Evolutionary conservation across 2,888 invertebrate genomes (phyloP).

Genomic region (Aphidoletes aphidimyza): DNA sequence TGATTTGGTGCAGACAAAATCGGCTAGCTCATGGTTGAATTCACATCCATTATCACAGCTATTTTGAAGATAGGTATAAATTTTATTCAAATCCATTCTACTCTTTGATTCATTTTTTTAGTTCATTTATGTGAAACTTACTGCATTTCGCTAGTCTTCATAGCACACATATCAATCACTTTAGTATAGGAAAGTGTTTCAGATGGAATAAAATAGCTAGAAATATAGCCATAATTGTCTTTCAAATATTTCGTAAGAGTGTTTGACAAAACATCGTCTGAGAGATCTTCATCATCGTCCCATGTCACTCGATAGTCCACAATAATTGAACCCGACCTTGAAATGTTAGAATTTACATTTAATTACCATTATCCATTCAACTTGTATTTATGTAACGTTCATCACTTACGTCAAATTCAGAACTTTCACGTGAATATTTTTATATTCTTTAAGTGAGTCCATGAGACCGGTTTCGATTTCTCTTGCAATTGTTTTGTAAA

Average conservation of each 20-base stretch:
- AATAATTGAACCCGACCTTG: conserved; percentile 75
- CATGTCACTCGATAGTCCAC: conserved; percentile 75
- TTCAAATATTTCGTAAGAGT: conserved; percentile 68
- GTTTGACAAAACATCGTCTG: conserved; percentile 67
- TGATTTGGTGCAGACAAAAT: conserved; percentile 70
- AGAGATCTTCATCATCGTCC: conserved; percentile 69
- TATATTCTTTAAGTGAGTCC: conserved; percentile 68
- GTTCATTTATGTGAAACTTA: conserved; percentile 40
- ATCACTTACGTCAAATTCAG: conserved; percentile 73
- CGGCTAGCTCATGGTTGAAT: conserved; percentile 72
- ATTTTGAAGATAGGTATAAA: not conserved
- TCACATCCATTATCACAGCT: conserved; percentile 75
- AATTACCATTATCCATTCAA: not conserved
- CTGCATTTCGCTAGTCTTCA: conserved; percentile 68
- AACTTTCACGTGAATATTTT: conserved; percentile 72
- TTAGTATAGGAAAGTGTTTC: conserved; percentile 61
- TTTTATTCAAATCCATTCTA: not conserved
- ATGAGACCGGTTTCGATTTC: conserved; percentile 72
- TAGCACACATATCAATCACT: conserved; percentile 74
- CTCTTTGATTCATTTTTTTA: conserved; percentile 57
- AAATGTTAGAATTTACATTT: too few relatives aligned
- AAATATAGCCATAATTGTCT: conserved; percentile 73
- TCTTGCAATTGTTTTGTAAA: conserved; percentile 72
- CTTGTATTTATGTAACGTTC: conserved; percentile 66
- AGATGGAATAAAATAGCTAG: conserved; percentile 64